phyloP scores from a whole-genome alignment of 2,113 vertebrate species.

The Scophthalmus maximus region DNA sequence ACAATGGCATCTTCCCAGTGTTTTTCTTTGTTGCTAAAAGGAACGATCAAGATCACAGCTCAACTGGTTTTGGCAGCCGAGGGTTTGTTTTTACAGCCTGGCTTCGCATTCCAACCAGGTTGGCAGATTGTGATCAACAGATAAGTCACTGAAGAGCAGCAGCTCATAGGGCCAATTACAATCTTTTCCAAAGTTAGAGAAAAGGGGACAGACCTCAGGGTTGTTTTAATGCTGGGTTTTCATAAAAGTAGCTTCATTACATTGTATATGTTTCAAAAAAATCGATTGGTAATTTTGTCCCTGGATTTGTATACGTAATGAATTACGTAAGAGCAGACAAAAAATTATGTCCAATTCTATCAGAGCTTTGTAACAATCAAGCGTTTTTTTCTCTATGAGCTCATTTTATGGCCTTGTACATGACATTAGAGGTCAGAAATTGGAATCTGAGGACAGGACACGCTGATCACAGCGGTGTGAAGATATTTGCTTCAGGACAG shows the following conservation, averaged over 20 bases:
- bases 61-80: neutral
- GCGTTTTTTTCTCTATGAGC: too few species aligned
- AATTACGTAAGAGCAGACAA: neutral
- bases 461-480: too few species aligned
- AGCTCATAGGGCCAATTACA: too few species aligned
- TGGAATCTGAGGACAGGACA: too few species aligned
- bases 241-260: too few species aligned
- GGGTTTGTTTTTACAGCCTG: neutral
- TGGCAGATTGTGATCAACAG: constrained; percentile 1
- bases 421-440: too few species aligned
- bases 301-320: too few species aligned
- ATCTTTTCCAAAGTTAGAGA: too few species aligned
- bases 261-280: too few species aligned
- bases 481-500: too few species aligned
- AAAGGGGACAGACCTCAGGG: constrained; percentile 20
- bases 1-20: neutral
- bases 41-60: neutral
- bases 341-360: constrained; percentile 18
- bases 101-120: neutral
- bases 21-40: neutral
- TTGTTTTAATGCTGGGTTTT: neutral
- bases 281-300: too few species aligned
- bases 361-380: constrained; percentile 42
- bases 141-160: neutral
- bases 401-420: too few species aligned